Evolutionary conservation across 1,140 invertebrate species (phyloP), one percentile per base, ranked within the genome.

Genomic region (Acromyrmex echinatior): DNA sequence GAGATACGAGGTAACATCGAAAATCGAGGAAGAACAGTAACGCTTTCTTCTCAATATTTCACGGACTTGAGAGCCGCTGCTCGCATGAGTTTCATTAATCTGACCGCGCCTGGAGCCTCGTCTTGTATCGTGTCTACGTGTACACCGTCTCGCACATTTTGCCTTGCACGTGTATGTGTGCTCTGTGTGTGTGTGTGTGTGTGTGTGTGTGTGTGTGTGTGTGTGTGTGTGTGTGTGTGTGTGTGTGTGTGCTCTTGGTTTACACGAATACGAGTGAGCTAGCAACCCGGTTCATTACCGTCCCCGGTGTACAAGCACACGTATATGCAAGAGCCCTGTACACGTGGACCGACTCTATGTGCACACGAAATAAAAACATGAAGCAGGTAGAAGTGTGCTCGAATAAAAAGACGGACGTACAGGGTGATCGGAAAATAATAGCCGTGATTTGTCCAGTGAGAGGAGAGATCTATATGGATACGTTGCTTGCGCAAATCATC

Each of bases 1-100:
- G 65, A 80, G 35, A 66, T 35, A 9, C 14, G 35, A 49, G 14
- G 14, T 16, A 9, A 18, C n/a, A 31, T 49, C 21, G 16, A 35
- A 62, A 60, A 62, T 60, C 39, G 21, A 28, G n/a, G 78, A 25
- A 70, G 35, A 35, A 14, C 16, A 28, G 49, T 70, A 56, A 35
- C 21, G 25, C 21, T 65, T 49, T 16, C 60, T 53, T 58, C 60
- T 16, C 25, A 12, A 12, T 25, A 10, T 49, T 25, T n/a, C 10
- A 21, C 49, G 14, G 28, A 4, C 28, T 90, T 93, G 92, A 93
- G 91, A 92, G 73, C 70, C 92, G 79, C 93, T 92, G 92, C 87
- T 84, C 68, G 89, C 84, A 91, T 90, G 90, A 93, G 88, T 92
- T 94, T 92, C 93, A 92, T 94, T 94, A 94, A 93, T 93, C 91